Evolutionary conservation across 2,797 vertebrate species (phyloP), one percentile per base, ranked within the genome.

Genomic region (Octomys mimax): DNA sequence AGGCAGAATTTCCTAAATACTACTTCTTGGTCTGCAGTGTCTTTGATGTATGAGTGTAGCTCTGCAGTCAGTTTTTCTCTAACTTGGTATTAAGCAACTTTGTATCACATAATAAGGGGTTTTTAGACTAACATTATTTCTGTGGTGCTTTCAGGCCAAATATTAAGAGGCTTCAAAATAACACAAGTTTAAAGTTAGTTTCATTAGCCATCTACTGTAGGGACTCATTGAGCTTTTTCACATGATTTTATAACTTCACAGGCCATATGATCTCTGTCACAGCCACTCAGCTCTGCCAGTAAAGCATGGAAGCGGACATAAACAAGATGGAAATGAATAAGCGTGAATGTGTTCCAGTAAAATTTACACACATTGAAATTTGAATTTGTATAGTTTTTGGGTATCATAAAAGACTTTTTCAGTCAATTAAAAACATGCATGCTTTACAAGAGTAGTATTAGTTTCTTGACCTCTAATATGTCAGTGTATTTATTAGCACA

Each of bases 61-160:
- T 82, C 66, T 33, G 21, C 36, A 57, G n/a, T 28, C 11, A 28
- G 42, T 49, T 81, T 61, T 89, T 86, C 62, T 86, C 31, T 39
- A 57, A 46, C 42, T 42, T 49, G n/a, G n/a, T 87, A 3, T 57
- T 83, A 54, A 90, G 68, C 54, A 87, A 92, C 91, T 73, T 24
- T 94, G 22, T 59, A 6, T 89, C n/a, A 54, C 3, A 22, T 75
- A 73, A 12, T 75, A 26, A 52, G 68, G 64, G 19, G 31, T 89
- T 92, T 79, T 93, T 46, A 59, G 77, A 33, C 31, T 85, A 4
- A 85, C 42, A 5, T 68, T 88, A 54, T 91, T 87, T 85, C 28
- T 89, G 0, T 83, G 57, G 39, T 57, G 33, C 61, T 33, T 92
- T 92, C 64, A 83, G 26, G 87, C 36, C 14, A 6, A 73, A 75